A percentile compares a stretch with the other conserved stretches of the same genome.
phyloP scores from a whole-genome alignment of 2,888 invertebrate species.

The Eucera pruinosa region DNA sequence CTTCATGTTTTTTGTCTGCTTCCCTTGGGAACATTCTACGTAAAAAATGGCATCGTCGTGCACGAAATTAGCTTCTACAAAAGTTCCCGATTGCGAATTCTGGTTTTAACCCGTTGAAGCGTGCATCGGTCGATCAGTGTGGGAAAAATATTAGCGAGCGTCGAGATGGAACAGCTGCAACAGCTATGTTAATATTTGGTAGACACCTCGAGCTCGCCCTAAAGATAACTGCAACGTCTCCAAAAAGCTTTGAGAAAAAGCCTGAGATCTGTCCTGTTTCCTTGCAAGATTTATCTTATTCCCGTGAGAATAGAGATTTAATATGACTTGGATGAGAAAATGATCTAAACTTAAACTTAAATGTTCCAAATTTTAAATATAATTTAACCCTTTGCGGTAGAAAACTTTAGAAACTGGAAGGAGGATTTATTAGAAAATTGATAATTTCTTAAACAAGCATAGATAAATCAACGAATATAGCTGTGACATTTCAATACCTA shows the following conservation, averaged over 20 bases:
- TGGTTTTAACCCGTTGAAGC: slow-evolving; percentile 1
- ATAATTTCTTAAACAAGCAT: no score
- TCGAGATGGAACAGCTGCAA: slow-evolving; percentile 67
- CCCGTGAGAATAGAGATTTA: slow-evolving; percentile 1
- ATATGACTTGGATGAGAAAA: neutral
- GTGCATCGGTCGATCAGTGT: slow-evolving; percentile 9
- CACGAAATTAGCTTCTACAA: neutral
- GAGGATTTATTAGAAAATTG: no score
- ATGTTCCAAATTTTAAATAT: neutral
- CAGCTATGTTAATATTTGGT: slow-evolving; percentile 77
- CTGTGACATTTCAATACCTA: no score
- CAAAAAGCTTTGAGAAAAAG: no score
- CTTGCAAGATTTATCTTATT: slow-evolving; percentile 37
- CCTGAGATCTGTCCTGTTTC: no score
- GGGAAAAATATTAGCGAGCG: slow-evolving; percentile 3
- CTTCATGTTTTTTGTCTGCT: neutral
- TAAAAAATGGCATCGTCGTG: slow-evolving; percentile 9
- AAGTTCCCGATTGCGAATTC: neutral
- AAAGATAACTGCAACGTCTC: slow-evolving; percentile 55
- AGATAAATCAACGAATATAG: no score
- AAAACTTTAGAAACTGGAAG: no score
- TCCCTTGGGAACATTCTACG: neutral
- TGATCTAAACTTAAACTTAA: neutral
- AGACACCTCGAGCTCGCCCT: slow-evolving; percentile 53
- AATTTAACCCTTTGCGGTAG: no score